phyloP scores from a whole-genome alignment of 2,113 vertebrate genomes.

The Taxidea taxus region DNA sequence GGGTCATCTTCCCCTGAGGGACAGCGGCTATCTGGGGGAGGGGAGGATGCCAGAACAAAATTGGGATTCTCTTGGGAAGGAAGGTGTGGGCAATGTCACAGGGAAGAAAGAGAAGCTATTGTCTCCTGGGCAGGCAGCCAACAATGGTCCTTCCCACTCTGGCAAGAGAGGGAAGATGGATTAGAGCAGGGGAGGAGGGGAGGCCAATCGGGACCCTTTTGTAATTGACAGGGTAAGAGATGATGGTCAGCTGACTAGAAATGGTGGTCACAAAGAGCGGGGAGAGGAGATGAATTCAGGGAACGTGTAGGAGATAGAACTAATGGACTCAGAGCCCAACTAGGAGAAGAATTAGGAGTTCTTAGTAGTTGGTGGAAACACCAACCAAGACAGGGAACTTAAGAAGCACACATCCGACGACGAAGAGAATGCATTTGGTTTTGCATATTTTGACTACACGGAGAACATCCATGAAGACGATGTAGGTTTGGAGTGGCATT shows the following conservation, averaged over 20 bases:
- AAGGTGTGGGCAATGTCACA: not conserved
- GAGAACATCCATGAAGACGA: not conserved
- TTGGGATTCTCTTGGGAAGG: not conserved
- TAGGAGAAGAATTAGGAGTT: not conserved
- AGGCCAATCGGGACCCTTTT: not conserved
- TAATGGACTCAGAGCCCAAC: not conserved
- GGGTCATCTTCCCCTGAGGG: not conserved
- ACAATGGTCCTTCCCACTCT: not conserved
- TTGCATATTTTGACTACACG: not conserved
- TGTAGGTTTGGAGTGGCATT: not conserved
- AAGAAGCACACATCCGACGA: not conserved
- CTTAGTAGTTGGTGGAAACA: not conserved
- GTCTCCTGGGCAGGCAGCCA: not conserved
- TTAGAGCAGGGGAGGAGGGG: fast-evolving
- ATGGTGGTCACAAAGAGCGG: not conserved
- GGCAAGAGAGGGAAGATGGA: not conserved
- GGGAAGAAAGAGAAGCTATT: not conserved
- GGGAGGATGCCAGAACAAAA: not conserved
- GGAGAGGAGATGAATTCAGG: not conserved
- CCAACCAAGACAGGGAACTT: not conserved
- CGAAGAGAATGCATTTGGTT: not conserved
- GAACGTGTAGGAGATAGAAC: not conserved
- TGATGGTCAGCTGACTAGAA: not conserved
- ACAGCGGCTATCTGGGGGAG: not conserved
- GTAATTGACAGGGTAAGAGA: not conserved